phyloP scores from a whole-genome alignment of 2,797 vertebrate genomes.

The Somateria mollissima region DNA sequence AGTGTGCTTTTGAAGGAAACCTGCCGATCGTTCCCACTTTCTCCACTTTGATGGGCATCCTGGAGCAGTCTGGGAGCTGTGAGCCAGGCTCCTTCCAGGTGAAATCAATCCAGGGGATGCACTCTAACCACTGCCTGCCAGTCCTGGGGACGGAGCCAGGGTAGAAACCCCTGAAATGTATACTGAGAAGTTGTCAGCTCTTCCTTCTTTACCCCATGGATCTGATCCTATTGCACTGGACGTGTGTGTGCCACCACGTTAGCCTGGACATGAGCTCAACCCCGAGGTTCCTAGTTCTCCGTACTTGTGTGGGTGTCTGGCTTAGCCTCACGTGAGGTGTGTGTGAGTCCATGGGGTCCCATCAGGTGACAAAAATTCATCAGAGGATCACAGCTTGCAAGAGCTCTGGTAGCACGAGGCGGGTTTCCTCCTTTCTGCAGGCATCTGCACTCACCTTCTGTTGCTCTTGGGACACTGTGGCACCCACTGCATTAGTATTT shows the following conservation, averaged over 20 bases:
- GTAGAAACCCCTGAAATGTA: not conserved
- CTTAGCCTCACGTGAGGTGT: not conserved
- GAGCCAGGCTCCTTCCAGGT: not conserved
- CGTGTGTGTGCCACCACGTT: not conserved
- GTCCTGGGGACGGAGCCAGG: not conserved
- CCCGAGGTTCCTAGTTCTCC: accelerated
- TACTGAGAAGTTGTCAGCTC: not conserved
- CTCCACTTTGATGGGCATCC: accelerated
- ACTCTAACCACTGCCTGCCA: not conserved
- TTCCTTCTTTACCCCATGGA: not conserved
- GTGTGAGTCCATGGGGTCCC: not conserved
- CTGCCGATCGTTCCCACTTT: not conserved
- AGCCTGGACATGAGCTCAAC: not conserved
- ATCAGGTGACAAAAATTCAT: not conserved
- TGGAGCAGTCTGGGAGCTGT: not conserved
- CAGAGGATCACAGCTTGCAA: not conserved
- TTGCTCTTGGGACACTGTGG: not conserved
- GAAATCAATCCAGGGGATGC: not conserved
- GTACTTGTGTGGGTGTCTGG: not conserved
- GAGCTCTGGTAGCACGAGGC: not conserved
- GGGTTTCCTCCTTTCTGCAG: not conserved
- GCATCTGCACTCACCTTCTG: accelerated
- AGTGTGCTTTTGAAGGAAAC: not conserved
- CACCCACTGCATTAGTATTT: not conserved
- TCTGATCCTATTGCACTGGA: not conserved